Conservation (phyloP, 2,113 vertebrate genomes). For the rabbit (Oryctolagus cuniculus) region mOryCun1.1 NC_091437.1:33809501-33810000, state of each 20-base stretch:
- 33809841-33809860: neutral
- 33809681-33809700: neutral
- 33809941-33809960: neutral
- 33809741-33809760: neutral
- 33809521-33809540: neutral
- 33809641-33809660: neutral
- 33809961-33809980: neutral
- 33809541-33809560: neutral
- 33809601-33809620: neutral
- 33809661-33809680: neutral
- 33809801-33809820: conserved; percentile 32
- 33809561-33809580: neutral
- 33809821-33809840: neutral
- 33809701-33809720: neutral
- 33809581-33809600: too few species aligned
- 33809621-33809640: neutral
- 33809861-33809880: neutral
- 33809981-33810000: conserved; percentile 63
- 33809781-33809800: neutral
- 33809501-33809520: neutral
- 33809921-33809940: neutral
- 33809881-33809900: neutral
- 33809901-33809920: neutral
- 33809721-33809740: neutral
- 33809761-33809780: conserved; percentile 34